phyloP scores from a whole-genome alignment of 2,797 vertebrate genomes.

The Knipowitschia caucasica region DNA sequence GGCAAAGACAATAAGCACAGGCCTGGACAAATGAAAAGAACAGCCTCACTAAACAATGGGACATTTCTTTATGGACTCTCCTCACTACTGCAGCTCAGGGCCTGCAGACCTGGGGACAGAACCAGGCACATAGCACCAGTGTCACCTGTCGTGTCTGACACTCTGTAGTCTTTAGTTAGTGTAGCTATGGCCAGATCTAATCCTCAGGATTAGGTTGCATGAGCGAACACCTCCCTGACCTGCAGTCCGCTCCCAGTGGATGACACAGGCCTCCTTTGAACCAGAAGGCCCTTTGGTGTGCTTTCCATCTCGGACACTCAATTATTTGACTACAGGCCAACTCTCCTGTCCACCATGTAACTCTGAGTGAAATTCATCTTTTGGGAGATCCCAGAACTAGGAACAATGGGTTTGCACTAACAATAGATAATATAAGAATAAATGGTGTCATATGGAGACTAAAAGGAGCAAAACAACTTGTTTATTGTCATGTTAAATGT shows the following conservation, averaged over 20 bases:
- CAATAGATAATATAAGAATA: slow-evolving; percentile 1
- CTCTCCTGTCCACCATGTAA: slow-evolving; percentile 36
- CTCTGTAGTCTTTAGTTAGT: slow-evolving; percentile 18
- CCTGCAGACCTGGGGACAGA: background rate
- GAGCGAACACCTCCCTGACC: slow-evolving; percentile 22
- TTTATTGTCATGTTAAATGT: slow-evolving; percentile 60
- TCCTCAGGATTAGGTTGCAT: slow-evolving; percentile 41
- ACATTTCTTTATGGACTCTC: slow-evolving; percentile 4
- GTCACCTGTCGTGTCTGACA: slow-evolving; percentile 15
- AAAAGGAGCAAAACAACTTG: slow-evolving; percentile 54
- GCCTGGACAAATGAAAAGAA: slow-evolving; percentile 24
- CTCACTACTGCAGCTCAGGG: background rate
- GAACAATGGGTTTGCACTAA: background rate
- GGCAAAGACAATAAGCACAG: slow-evolving; percentile 25
- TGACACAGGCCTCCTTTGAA: slow-evolving; percentile 30
- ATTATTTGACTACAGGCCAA: slow-evolving; percentile 63
- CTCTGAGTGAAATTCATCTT: slow-evolving; percentile 10
- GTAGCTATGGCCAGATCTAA: slow-evolving; percentile 23
- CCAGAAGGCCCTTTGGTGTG: slow-evolving; percentile 54
- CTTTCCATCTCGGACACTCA: slow-evolving; percentile 62
- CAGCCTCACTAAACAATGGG: slow-evolving; percentile 23
- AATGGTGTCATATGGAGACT: slow-evolving; percentile 26
- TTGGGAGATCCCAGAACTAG: background rate
- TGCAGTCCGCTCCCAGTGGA: slow-evolving; percentile 29
- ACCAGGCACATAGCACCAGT: slow-evolving; percentile 9